Base-by-base conservation (phyloP, 2,113 vertebrate species). In the Chamaea fasciata region DNA sequence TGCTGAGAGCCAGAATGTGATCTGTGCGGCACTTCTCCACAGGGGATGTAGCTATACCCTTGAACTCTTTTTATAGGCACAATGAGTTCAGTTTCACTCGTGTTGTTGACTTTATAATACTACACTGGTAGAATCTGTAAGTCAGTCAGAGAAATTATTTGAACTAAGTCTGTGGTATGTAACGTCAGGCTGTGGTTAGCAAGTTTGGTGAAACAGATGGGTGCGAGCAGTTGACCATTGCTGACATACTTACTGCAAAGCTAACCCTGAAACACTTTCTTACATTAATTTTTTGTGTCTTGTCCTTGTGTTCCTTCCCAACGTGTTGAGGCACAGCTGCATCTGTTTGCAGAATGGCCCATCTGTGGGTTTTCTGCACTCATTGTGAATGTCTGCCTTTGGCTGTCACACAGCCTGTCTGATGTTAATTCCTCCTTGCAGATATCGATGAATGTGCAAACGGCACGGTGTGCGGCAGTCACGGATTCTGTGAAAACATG, bases 361-460 rank as follows among this genome's bases (percentile, higher is more conserved):
- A 0, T 49, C 21, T 28, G 35, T 15, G 90, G 49, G 41, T 67
- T 82, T 76, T 77, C 50, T 91, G 42, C 50, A 8, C 8, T 11
- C 19, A 37, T 49, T 30, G 2, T 73, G 79, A 33, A 23, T 73
- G 30, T 31, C 53, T 55, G 37, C 78, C 63, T 62, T 42, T 81
- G 87, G 85, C 59, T 81, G 95, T 95, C 73, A 57, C 44, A 37
- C 9, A 41, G 42, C 84, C 75, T 89, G 79, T 83, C 96, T 98
- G 92, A 98, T 56, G 68, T 53, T 50, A 65, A 77, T 91, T 96
- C 91, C 97, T 77, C 85, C 94, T 97, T 97, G 42, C 98, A 99
- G 99, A 99, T 97, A 97, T 99, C 65, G 99, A 99, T 94, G 99
- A 99, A 96, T 99, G 99, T 88, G 96, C 94, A 6, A 99, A 99